Conservation (phyloP, 2,888 invertebrate species). For the Glyphotaelius pellucidus region DNA sequence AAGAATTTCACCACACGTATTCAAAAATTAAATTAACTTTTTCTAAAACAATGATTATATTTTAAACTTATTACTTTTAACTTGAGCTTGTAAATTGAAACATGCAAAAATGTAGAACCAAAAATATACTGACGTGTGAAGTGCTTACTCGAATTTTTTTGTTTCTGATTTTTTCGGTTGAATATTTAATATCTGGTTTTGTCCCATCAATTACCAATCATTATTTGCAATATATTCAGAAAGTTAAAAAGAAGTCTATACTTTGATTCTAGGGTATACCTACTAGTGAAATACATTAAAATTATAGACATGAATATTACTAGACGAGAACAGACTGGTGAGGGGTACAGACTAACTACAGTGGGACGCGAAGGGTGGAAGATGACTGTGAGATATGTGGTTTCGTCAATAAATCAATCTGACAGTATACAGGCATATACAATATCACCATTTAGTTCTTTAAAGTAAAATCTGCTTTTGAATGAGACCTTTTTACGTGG, state of each 20-base stretch:
- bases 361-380: too few species aligned
- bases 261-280: not conserved
- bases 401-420: too few species aligned
- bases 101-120: not conserved
- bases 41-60: not conserved
- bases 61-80: not conserved
- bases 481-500: too few species aligned
- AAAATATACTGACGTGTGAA: not conserved
- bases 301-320: too few species aligned
- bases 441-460: too few species aligned
- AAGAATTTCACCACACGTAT: conserved; percentile 22
- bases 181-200: not conserved
- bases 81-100: not conserved
- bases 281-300: not conserved
- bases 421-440: too few species aligned
- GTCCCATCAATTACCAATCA: not conserved
- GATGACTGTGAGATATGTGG: too few species aligned
- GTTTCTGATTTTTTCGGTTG: not conserved
- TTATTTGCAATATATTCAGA: not conserved
- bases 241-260: not conserved
- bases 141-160: conserved; percentile 13
- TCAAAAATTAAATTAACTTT: not conserved
- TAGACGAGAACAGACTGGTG: too few species aligned
- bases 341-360: too few species aligned
- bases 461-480: too few species aligned